Base-by-base conservation (phyloP, 1,140 invertebrate genomes). In the Lethrus apterus region DNA sequence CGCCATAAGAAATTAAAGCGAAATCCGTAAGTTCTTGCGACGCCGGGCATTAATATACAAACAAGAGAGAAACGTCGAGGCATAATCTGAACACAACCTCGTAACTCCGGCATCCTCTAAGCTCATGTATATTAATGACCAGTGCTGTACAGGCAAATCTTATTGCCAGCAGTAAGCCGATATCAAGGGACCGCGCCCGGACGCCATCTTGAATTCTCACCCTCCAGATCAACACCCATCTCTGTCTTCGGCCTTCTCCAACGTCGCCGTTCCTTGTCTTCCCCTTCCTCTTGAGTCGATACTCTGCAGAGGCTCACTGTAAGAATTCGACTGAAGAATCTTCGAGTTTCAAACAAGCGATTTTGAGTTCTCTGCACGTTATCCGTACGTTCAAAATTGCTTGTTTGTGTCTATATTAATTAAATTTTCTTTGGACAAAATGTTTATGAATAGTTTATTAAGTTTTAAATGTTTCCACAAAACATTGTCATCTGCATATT, bases 61-160 rank as follows among this genome's bases (percentile, higher is more conserved):
- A n/a, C n/a, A n/a, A n/a, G n/a, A n/a, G n/a, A n/a, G n/a, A n/a
- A n/a, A n/a, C 23, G n/a, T n/a, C n/a, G n/a, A n/a, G n/a, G n/a
- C 24, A 42, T 47, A 46, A 47, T 47, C 50, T 47, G 40, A 40
- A 30, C 44, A 46, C 29, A 36, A 44, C 35, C 44, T 46, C 48
- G 38, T 48, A 35, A 46, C 33, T 50, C 45, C 46, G 31, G 46
- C 50, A 44, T 47, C 34, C 50, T 55, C 48, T 51, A 56, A 53
- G 51, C 61, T 65, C 61, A 64, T 64, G 63, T 64, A 60, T 62
- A 64, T 65, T 65, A 64, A 63, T 63, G 59, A 63, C 46, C 59
- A 57, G 57, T 55, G 59, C 50, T 58, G 48, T 59, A 55, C 56
- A 41, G 58, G 56, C 63, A 62, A 65, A 64, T 65, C 63, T 65